These are phyloP conservation scores for Smutsia temminckii DNA, from an alignment of 2,797 vertebrate genomes.

Conservation along the genomic window DNA sequence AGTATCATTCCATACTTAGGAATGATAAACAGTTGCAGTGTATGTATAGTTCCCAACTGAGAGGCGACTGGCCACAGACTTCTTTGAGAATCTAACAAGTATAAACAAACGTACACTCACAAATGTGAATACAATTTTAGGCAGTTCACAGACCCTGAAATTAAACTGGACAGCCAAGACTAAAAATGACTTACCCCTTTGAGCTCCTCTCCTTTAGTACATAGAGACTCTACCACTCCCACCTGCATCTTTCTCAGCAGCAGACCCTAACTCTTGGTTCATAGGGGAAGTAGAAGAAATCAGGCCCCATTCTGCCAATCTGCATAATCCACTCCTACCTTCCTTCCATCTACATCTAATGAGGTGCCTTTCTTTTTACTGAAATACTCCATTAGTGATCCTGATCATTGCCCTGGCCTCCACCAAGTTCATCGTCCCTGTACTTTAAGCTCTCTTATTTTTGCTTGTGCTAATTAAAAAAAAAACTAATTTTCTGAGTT, in stretches of 20 bases:
- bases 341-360: neutral
- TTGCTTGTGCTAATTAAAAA: conserved; percentile 8
- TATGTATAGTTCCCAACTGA: neutral
- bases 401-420: neutral
- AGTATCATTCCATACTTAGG: too few relatives aligned
- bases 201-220: neutral
- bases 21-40: too few relatives aligned
- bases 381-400: neutral
- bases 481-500: neutral
- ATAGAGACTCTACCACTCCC: neutral
- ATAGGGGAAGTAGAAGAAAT: neutral
- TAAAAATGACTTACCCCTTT: neutral
- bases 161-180: neutral
- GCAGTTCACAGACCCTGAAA: neutral
- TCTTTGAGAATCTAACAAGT: neutral
- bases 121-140: neutral
- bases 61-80: neutral
- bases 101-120: neutral
- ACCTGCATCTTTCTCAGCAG: neutral
- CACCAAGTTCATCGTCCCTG: neutral
- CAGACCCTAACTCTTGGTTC: neutral
- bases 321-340: neutral
- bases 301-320: neutral
- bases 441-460: neutral
- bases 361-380: neutral